Evolutionary conservation across 2,797 vertebrate genomes (phyloP).

Genomic region (Oreonectes daqikongensis): DNA sequence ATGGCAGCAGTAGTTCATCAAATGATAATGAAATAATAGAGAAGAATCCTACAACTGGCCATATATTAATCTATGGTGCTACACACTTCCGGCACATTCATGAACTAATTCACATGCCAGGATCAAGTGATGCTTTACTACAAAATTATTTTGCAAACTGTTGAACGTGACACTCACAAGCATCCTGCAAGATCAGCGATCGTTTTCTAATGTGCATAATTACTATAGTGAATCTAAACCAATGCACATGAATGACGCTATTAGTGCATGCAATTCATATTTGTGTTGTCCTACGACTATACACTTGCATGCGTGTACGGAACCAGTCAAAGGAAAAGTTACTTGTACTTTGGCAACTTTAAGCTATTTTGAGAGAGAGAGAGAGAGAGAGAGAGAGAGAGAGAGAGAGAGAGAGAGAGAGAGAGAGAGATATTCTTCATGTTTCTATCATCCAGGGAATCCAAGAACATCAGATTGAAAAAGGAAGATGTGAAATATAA

Average conservation of each 20-base stretch:
- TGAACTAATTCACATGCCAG: too few relatives aligned
- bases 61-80: not conserved
- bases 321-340: not conserved
- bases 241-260: not conserved
- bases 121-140: too few relatives aligned
- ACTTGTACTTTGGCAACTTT: not conserved
- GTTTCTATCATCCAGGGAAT: not conserved
- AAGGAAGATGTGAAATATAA: not conserved
- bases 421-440: not conserved
- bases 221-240: too few relatives aligned
- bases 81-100: too few relatives aligned
- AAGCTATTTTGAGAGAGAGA: not conserved
- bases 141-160: too few relatives aligned
- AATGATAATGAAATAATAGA: not conserved
- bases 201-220: too few relatives aligned
- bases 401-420: not conserved
- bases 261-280: not conserved
- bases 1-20: not conserved
- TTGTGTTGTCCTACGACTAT: not conserved
- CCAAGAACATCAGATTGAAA: not conserved
- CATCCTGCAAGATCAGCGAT: too few relatives aligned
- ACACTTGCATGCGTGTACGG: not conserved
- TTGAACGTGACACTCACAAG: too few relatives aligned
- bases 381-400: not conserved
- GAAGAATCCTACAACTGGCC: not conserved